Conservation (phyloP, 1,140 invertebrate genomes). For the Leptopilina clavipes region DNA sequence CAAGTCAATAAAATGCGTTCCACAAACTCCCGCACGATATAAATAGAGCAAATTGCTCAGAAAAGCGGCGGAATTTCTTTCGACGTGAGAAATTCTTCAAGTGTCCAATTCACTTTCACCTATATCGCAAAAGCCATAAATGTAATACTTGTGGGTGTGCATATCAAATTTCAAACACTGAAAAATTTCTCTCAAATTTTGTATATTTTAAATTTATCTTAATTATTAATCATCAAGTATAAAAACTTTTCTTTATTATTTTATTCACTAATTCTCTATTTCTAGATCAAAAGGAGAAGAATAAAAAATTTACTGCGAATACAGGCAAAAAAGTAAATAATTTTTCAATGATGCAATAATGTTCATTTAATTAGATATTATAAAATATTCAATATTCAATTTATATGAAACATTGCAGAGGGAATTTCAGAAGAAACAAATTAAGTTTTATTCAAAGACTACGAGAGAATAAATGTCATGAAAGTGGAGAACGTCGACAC, state of each 20-base stretch:
- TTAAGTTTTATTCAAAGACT: constrained; percentile 6
- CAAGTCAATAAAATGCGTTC: constrained; percentile 11
- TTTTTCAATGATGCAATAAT: too few species aligned
- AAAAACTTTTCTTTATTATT: not conserved
- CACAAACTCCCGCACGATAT: constrained; percentile 11
- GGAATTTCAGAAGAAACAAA: not conserved
- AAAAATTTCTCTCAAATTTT: constrained; percentile 15
- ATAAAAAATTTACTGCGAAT: too few species aligned
- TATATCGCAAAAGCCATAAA: constrained; percentile 19
- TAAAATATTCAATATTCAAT: not conserved
- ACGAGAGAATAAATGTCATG: not conserved
- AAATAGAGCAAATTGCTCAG: constrained; percentile 7
- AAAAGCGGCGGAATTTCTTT: constrained; percentile 2
- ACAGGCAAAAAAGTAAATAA: too few species aligned
- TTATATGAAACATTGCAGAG: not conserved
- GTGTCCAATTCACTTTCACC: constrained; percentile 5
- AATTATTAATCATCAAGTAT: not conserved
- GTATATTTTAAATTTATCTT: not conserved
- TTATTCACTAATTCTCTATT: not conserved
- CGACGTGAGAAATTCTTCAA: constrained; percentile 15
- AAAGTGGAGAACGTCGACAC: constrained; percentile 11
- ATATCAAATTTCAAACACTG: not conserved
- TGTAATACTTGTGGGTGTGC: not conserved
- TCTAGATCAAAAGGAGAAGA: not conserved
- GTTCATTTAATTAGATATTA: too few species aligned